These are phyloP conservation scores for Nomada goodeniana DNA, from an alignment of 2,888 invertebrate species.

Conservation along the genomic window DNA sequence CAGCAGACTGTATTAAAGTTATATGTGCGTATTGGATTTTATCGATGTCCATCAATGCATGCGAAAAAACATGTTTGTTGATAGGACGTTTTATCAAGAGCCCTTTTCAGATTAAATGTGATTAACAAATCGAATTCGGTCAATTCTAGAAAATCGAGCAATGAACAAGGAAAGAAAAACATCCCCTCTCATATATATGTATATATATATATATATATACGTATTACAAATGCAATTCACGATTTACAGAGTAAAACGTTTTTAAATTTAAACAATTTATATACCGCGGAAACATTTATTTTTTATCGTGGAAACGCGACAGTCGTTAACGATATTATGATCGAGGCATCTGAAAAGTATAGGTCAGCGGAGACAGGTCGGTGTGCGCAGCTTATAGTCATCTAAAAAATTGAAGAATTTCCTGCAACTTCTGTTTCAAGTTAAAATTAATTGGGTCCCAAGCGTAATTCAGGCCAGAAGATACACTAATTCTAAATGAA, in stretches of 20 bases:
- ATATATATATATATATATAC: too few relatives aligned
- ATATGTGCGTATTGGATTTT: conserved; percentile 20
- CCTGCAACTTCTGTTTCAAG: neutral
- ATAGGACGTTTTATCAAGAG: conserved; percentile 1
- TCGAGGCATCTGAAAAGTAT: neutral
- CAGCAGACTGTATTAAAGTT: conserved; percentile 34
- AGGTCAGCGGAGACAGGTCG: neutral
- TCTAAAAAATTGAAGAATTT: neutral
- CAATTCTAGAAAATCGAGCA: too few relatives aligned
- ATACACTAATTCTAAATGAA: too few relatives aligned
- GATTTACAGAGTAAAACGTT: neutral
- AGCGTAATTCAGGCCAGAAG: neutral
- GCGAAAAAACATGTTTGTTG: neutral
- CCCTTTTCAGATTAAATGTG: neutral
- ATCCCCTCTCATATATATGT: too few relatives aligned
- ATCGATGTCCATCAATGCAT: conserved; percentile 4
- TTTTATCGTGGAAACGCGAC: neutral
- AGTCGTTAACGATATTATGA: neutral
- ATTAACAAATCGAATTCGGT: neutral
- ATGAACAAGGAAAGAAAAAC: too few relatives aligned
- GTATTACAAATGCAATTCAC: too few relatives aligned
- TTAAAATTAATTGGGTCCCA: neutral
- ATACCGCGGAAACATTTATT: conserved; percentile 12
- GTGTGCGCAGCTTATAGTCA: neutral
- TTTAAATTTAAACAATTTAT: neutral